Base-by-base conservation (phyloP, 2,888 invertebrate genomes). In the Phortica magna region DNA sequence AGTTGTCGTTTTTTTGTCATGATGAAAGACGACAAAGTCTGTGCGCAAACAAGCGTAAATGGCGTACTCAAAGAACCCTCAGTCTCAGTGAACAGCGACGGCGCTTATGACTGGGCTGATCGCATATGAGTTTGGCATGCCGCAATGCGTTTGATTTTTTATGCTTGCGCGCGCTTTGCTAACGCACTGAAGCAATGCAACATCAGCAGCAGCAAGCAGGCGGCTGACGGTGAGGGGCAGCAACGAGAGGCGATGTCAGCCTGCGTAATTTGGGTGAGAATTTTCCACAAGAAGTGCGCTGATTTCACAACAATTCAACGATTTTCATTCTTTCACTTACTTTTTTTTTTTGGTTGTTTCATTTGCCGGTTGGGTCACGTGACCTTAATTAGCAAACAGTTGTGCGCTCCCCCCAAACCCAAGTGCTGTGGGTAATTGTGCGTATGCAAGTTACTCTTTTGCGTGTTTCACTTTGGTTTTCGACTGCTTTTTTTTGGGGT, bases 371-470 rank as follows among this genome's bases (percentile, higher is more conserved):
- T 81, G 76, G 80, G 84, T 81, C 84, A 83, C 85, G 87, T 85
- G 85, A 83, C 87, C 85, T 82, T 85, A 85, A 85, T 86, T 84
- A 86, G 84, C 77, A 31, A 53, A 17, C 73, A 31, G 68, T 76
- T 77, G 67, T 42, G 61, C 75, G 31, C 75, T 55, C 53, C 42
- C 65, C 76, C 70, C 75, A 42, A 76, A 74, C 76, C 78, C 65
- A 77, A 74, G 55, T 65, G 22, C 74, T 77, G 77, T 77, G 73
- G 75, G 78, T 76, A 81, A 82, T 82, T 81, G 82, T 81, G 83
- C 80, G 83, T 77, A 76, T 71, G 12, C 81, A 75, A 80, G 78
- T 74, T 81, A 68, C 57, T 57, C 43, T 74, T 39, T 75, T 68
- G 22, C 43, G 77, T 75, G 53, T 71, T 71, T 73, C 59, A 42